Evolutionary conservation across 2,797 vertebrate species (phyloP), one percentile per base, ranked within the genome.

Genomic region (Tragopan temminckii): DNA sequence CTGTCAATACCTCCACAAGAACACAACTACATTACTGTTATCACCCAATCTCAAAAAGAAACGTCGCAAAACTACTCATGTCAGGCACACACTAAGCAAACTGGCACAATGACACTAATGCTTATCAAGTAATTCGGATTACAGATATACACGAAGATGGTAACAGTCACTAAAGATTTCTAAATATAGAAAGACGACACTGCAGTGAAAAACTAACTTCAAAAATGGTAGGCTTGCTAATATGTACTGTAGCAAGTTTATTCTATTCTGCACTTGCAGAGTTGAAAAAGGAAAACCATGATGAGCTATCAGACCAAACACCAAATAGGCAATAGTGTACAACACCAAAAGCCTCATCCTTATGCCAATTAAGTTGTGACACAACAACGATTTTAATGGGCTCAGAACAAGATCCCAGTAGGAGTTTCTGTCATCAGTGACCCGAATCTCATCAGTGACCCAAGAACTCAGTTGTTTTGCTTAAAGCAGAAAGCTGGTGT

Each of bases 381-480:
- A 94, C 40, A 75, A 79, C 36, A 83, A 63, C 79, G 35, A 88
- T 96, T 94, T 94, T 88, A 94, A 93, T 68, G 16, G 80, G 61
- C 38, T 90, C 57, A 62, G 85, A 75, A 76, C 84, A 58, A 58
- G 68, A 80, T 93, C 83, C 45, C 78, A 52, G 43, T 46, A 87
- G 78, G 74, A 91, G 75, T 85, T 95, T 76, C 88, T 93, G 84
- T 75, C 86, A 95, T 43, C 70, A 55, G 2, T 82, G 85, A 91
- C 96, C 90, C 88, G 93, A 88, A 94, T 79, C 72, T 75, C 86
- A 95, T 43, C 70, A 55, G 2, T 82, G 85, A 91, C 96, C 90
- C 85, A 94, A 92, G 79, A 85, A 69, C 59, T 87, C 71, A 46
- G 42, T 29, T 85, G 45, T 43, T 76, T 86, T 57, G 78, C 83